These are phyloP conservation scores for Gulo gulo DNA, from an alignment of 2,113 vertebrate genomes.

Conservation along the genomic window DNA sequence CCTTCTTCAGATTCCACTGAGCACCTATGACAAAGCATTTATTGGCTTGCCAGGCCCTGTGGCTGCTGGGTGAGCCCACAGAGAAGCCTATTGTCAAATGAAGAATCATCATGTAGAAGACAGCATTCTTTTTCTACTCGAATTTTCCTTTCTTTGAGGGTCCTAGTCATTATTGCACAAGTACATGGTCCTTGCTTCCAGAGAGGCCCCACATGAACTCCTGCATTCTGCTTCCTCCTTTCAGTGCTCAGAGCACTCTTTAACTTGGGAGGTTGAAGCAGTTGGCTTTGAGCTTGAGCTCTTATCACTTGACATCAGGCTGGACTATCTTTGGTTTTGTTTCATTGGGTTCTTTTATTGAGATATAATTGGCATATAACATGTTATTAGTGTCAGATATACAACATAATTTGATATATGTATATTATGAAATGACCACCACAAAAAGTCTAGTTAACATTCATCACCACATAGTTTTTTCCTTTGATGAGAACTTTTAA, in stretches of 20 bases:
- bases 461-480: neutral
- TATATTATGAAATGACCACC: neutral
- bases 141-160: neutral
- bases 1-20: neutral
- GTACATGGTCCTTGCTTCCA: neutral
- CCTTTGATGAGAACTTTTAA: neutral
- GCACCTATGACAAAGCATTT: neutral
- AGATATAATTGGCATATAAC: neutral
- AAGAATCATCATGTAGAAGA: neutral
- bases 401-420: neutral
- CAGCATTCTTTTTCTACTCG: neutral
- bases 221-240: neutral
- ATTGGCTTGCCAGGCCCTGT: neutral
- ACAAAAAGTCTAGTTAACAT: neutral
- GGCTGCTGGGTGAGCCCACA: neutral
- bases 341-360: neutral
- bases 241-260: neutral
- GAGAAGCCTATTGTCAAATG: neutral
- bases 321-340: neutral
- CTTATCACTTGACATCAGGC: neutral
- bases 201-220: neutral
- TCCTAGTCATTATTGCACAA: neutral
- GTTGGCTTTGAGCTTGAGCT: neutral
- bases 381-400: neutral
- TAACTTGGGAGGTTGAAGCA: neutral